Evolutionary conservation across 2,888 invertebrate genomes (phyloP).

Genomic region (Netelia inedita): DNA sequence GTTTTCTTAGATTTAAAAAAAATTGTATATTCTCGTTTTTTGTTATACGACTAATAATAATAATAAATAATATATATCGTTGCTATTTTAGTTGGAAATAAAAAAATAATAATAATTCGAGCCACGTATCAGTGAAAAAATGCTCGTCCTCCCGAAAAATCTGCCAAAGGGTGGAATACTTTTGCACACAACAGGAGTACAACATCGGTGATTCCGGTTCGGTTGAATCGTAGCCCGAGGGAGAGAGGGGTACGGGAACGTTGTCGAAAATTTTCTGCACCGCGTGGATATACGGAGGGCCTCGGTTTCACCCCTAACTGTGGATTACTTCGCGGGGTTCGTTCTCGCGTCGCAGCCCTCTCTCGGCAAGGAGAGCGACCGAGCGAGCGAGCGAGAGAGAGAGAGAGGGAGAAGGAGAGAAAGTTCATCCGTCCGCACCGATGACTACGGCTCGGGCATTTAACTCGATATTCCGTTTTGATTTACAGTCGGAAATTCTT

Average conservation of each 20-base stretch:
- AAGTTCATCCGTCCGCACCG: conserved; percentile 76
- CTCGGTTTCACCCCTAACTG: conserved; percentile 60
- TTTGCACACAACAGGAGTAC: not conserved
- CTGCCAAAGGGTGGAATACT: conserved; percentile 15
- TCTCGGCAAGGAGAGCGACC: not conserved
- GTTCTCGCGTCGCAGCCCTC: conserved; percentile 48
- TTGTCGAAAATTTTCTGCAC: conserved; percentile 18
- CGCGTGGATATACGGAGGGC: conserved; percentile 14
- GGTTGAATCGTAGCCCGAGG: conserved; percentile 29
- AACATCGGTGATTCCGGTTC: conserved; percentile 23
- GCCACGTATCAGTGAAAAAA: not conserved
- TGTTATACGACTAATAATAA: no score
- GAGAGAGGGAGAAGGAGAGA: conserved; percentile 38
- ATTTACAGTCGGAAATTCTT: conserved; percentile 78
- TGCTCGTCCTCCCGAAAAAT: not conserved
- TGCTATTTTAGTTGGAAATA: not conserved
- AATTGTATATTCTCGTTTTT: not conserved
- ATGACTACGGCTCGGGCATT: conserved; percentile 75
- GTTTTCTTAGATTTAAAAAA: no score
- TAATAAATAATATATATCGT: not conserved
- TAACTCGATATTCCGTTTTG: conserved; percentile 79
- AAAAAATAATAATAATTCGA: not conserved
- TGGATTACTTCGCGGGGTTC: conserved; percentile 49
- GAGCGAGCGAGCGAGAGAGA: not conserved
- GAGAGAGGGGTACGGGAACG: not conserved